Evolutionary conservation across 2,888 invertebrate genomes (phyloP).

Genomic region (Synanthedon vespiformis): DNA sequence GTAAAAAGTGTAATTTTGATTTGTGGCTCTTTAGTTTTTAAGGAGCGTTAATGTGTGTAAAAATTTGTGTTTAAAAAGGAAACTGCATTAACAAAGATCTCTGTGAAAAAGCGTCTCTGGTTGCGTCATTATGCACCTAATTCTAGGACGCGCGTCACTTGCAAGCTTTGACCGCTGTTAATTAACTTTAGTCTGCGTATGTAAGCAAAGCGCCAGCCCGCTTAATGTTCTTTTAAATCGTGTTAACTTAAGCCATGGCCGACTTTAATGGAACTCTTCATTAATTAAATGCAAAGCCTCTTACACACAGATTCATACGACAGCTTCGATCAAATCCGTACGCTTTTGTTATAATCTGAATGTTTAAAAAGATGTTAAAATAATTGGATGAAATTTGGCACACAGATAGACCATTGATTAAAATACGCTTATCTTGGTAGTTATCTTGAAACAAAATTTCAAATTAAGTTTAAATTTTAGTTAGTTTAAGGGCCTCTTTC

Average conservation of each 20-base stretch:
- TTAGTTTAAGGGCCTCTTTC: no score
- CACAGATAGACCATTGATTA: no score
- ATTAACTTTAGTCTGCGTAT: slow-evolving; percentile 27
- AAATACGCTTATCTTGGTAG: no score
- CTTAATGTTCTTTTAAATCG: slow-evolving; percentile 31
- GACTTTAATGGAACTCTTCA: slow-evolving; percentile 21
- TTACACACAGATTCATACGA: background rate
- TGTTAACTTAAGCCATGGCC: slow-evolving; percentile 20
- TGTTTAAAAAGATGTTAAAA: no score
- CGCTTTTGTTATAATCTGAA: no score
- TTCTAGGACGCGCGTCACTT: background rate
- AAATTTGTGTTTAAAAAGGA: background rate
- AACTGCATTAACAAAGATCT: background rate
- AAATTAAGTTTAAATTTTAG: no score
- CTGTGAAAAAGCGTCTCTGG: background rate
- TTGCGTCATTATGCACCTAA: background rate
- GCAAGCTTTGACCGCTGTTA: slow-evolving; percentile 15
- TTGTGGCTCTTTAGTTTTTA: no score
- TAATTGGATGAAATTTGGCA: no score
- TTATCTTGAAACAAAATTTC: no score
- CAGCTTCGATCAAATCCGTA: no score
- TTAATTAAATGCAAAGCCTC: slow-evolving; percentile 19
- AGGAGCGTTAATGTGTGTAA: no score
- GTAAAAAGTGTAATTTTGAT: no score
- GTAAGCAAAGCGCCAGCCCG: slow-evolving; percentile 14